A percentile compares a stretch with the other conserved stretches of the same genome.
Conservation (phyloP, 2,888 invertebrate species). For the Dyspetes luteomarginatus region DNA sequence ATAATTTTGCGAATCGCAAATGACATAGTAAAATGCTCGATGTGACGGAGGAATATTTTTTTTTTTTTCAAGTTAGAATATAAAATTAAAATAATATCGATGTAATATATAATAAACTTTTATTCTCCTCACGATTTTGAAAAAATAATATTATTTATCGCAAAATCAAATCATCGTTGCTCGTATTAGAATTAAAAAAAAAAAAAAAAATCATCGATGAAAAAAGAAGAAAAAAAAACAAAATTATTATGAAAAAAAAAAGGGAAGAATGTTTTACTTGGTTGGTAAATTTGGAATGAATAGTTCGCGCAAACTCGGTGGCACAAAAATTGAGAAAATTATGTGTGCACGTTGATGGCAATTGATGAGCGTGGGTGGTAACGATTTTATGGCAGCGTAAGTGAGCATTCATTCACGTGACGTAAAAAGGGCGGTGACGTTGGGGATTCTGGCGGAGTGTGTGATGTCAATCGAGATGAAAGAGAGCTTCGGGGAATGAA, state of each 20-base stretch:
- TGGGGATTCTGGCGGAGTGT: not conserved
- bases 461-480: slow-evolving; percentile 1
- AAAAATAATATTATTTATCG: slow-evolving; percentile 24
- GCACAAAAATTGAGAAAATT: not conserved
- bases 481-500: slow-evolving; percentile 1
- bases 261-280: not conserved
- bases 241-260: not conserved
- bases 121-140: not conserved
- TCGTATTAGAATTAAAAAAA: not conserved
- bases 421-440: slow-evolving; percentile 7
- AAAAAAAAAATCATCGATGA: not conserved
- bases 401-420: slow-evolving; percentile 1
- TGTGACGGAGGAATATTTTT: too few species aligned
- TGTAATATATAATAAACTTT: too few species aligned
- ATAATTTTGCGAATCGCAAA: too few species aligned
- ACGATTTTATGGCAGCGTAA: not conserved
- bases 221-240: not conserved
- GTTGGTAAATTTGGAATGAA: not conserved
- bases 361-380: not conserved
- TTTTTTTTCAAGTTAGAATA: too few species aligned
- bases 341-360: not conserved
- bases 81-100: too few species aligned
- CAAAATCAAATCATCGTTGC: not conserved
- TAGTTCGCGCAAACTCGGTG: too few species aligned
- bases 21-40: too few species aligned